Evolutionary conservation across 2,113 vertebrate species (phyloP), one percentile per base, ranked within the genome.

Genomic region (Mustela nigripes): DNA sequence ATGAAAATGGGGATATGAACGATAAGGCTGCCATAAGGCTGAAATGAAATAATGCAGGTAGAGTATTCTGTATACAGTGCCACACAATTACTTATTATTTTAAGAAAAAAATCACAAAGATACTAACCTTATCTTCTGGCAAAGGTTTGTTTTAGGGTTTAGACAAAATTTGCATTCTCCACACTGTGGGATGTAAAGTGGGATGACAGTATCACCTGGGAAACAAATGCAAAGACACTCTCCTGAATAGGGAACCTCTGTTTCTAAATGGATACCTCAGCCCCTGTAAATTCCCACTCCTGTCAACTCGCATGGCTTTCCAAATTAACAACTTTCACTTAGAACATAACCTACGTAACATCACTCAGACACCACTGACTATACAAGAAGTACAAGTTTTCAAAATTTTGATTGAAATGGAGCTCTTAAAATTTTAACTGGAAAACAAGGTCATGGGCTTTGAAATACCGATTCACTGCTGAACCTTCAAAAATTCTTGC

Each of bases 141-240:
- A 99, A 76, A 99, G 98, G 87, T 99, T 99, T 16, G 99, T 99
- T 98, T 99, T 99, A 78, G 99, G 99, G 96, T 99, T 99, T 79
- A 98, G 98, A 65, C 99, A 99, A 96, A 99, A 99, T 88, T 99
- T 99, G 98, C 99, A 99, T 82, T 99, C 99, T 94, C 99, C 99
- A 95, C 99, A 99, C 87, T 99, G 99, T 14, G 99, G 99, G 26
- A 99, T 97, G 69, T 99, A 99, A 0, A 99, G 98, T 73, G 99
- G 99, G 92, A 99, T 99, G 95, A 99, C 99, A 16, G 98, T 98
- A 89, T 99, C 99, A 71, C 99, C 99, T 99, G 83, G 92, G 84
- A 95, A 96, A 97, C 45, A 95, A 26, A 98, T 0, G 39, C 28
- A 69, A 84, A 78, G 21, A n/a, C n/a, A 62, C 45, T 28, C 62